Conservation (phyloP, 2,888 invertebrate genomes). For the Ecdyonurus torrentis region DNA sequence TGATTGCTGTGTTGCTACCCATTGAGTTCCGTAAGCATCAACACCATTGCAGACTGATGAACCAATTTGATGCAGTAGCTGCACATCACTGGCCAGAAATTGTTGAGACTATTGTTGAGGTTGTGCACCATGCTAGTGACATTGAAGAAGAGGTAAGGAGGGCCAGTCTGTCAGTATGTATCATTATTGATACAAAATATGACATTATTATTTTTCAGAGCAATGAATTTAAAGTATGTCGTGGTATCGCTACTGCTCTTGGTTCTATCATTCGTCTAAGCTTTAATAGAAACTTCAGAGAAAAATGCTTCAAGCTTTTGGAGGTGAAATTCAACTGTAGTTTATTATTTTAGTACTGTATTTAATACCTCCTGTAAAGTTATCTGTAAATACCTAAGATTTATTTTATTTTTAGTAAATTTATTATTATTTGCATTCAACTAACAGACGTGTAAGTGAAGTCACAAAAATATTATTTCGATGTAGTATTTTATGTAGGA, state of each 20-base stretch:
- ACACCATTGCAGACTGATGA: neutral
- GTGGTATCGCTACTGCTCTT: neutral
- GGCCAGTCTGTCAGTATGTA: neutral
- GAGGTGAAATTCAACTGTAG: neutral
- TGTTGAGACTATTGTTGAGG: neutral
- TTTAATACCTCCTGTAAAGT: too few species aligned
- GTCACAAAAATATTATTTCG: too few species aligned
- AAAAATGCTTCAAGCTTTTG: slow-evolving; percentile 5
- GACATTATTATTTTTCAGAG: neutral
- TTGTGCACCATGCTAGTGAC: neutral
- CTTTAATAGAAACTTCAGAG: neutral
- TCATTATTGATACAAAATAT: too few species aligned
- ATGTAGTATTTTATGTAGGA: too few species aligned
- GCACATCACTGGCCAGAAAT: neutral
- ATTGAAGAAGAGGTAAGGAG: neutral
- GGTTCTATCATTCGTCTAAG: slow-evolving; percentile 3
- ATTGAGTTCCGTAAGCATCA: neutral
- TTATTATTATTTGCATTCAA: too few species aligned
- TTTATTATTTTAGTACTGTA: neutral
- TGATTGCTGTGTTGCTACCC: neutral
- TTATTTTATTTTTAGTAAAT: too few species aligned
- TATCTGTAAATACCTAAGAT: too few species aligned
- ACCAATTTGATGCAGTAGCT: neutral
- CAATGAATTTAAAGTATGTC: neutral
- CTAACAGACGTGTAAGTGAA: too few species aligned